Evolutionary conservation across 1,140 invertebrate genomes (phyloP).

Genomic region (Euborellia annulipes): DNA sequence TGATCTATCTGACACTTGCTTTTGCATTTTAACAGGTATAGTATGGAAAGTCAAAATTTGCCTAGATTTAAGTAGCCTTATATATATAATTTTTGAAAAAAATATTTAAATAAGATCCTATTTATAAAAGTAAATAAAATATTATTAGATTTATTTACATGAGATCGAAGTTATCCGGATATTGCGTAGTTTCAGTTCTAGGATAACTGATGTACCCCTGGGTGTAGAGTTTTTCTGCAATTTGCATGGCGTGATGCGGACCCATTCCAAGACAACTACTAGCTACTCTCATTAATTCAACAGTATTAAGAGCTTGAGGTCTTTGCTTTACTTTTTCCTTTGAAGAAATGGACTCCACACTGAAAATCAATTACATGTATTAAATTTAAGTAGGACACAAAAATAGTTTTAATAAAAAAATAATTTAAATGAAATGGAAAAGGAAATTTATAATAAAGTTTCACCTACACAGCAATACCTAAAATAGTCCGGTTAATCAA

Average conservation of each 20-base stretch:
- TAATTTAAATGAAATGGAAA: too few species aligned
- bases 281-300: slow-evolving; percentile 91
- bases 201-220: slow-evolving; percentile 94
- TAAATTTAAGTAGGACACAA: neutral
- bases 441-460: neutral
- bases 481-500: too few species aligned
- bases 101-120: neutral
- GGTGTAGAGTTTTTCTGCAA: slow-evolving; percentile 82
- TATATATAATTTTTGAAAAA: neutral
- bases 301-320: slow-evolving; percentile 88
- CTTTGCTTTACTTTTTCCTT: slow-evolving; percentile 72
- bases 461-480: too few species aligned
- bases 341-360: slow-evolving; percentile 50
- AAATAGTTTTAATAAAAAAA: too few species aligned
- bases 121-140: neutral
- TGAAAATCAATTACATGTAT: slow-evolving; percentile 24
- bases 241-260: slow-evolving; percentile 92
- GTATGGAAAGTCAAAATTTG: too few species aligned
- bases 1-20: too few species aligned
- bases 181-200: slow-evolving; percentile 90
- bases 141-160: slow-evolving; percentile 37
- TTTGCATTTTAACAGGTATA: too few species aligned
- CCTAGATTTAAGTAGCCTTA: too few species aligned
- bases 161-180: slow-evolving; percentile 90
- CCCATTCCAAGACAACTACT: slow-evolving; percentile 86